Evolutionary conservation across 23 tunicate species (phyloP).

Genomic region (Corella eumyota): DNA sequence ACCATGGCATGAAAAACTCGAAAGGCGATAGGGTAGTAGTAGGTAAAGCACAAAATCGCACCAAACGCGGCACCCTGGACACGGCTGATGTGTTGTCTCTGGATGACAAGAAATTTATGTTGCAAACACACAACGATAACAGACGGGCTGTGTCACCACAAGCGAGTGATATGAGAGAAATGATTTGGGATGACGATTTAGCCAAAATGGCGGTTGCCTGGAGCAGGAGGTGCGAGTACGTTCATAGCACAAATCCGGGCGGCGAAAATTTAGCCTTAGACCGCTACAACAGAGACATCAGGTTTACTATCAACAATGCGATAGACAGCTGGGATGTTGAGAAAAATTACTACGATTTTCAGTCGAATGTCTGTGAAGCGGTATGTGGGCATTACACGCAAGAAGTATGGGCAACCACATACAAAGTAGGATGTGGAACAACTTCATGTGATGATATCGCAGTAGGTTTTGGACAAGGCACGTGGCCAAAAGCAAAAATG

Average conservation of each 20-base stretch:
- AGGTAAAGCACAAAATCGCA: no score
- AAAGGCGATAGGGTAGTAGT: no score
- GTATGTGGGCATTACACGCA: slow-evolving; percentile 27
- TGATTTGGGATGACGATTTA: not conserved
- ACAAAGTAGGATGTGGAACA: slow-evolving; percentile 1
- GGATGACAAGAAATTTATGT: no score
- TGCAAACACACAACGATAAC: not conserved
- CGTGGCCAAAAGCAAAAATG: not conserved
- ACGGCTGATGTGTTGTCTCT: no score
- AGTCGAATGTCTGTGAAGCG: not conserved
- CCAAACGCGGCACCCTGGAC: no score
- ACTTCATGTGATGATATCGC: not conserved
- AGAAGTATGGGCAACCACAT: slow-evolving; percentile 13
- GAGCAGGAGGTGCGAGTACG: not conserved
- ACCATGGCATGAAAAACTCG: no score
- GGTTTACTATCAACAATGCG: not conserved
- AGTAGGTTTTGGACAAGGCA: not conserved
- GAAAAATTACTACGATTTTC: not conserved
- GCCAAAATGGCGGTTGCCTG: slow-evolving; percentile 1
- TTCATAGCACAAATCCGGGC: not conserved
- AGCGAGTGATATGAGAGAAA: slow-evolving; percentile 6
- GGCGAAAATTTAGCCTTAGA: not conserved
- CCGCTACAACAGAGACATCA: not conserved
- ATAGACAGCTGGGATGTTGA: slow-evolving; percentile 2
- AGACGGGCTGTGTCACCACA: not conserved